A percentile compares a stretch with the other conserved stretches of the same genome.
phyloP scores from a whole-genome alignment of 2,888 invertebrate genomes.

The Drosophila macrospina region DNA sequence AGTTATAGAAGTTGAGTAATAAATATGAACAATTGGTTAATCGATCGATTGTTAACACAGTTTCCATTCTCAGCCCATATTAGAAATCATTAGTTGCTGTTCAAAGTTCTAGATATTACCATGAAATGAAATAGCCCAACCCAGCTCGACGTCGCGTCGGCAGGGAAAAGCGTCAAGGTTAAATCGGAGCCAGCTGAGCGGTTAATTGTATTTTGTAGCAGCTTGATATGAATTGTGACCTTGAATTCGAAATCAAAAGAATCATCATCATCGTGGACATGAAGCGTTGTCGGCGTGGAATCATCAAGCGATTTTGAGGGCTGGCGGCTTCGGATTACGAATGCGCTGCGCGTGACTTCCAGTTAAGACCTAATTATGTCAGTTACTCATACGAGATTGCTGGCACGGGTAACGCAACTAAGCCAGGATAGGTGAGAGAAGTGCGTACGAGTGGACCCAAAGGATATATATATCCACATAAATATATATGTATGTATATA shows the following conservation, averaged over 20 bases:
- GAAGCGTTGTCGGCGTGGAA: constrained; percentile 21
- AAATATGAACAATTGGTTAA: no score
- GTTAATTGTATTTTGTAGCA: constrained; percentile 36
- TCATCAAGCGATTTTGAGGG: constrained; percentile 3
- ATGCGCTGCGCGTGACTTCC: constrained; percentile 79
- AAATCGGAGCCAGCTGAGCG: constrained; percentile 36
- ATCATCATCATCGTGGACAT: constrained; percentile 18
- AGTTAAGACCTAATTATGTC: constrained; percentile 82
- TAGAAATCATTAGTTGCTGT: constrained; percentile 4
- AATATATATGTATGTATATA: not conserved
- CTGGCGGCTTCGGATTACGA: constrained; percentile 66
- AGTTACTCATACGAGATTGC: constrained; percentile 77
- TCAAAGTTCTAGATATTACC: constrained; percentile 3
- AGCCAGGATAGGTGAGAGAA: constrained; percentile 21
- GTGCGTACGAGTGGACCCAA: constrained; percentile 8
- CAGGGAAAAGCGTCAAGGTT: constrained; percentile 34
- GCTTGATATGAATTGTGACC: constrained; percentile 45
- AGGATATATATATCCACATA: constrained; percentile 8
- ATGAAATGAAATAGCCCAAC: constrained; percentile 2
- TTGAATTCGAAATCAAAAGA: constrained; percentile 44
- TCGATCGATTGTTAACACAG: not conserved
- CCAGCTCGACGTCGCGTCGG: constrained; percentile 5
- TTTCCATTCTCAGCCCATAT: not conserved
- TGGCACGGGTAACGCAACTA: constrained; percentile 18
- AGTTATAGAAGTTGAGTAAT: no score